phyloP scores from a whole-genome alignment of 2,113 vertebrate genomes.

The Varanus salvator region DNA sequence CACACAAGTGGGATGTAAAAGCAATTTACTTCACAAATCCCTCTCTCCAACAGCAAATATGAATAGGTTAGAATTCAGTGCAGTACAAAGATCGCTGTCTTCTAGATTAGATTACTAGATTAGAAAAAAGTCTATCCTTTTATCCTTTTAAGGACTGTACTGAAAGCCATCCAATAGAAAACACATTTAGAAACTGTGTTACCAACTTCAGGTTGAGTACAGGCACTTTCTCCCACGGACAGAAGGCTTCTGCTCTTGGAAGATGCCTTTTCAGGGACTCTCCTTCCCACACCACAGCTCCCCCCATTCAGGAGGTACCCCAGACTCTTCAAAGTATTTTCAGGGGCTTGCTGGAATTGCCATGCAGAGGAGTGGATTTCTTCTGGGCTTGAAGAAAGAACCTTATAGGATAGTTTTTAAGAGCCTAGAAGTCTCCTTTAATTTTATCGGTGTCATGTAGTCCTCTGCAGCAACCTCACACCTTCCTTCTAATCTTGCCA shows the following conservation, averaged over 20 bases:
- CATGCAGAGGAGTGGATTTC: neutral
- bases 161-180: neutral
- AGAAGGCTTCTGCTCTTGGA: no score
- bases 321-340: no score
- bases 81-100: neutral
- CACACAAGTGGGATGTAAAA: no score
- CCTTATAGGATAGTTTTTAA: neutral
- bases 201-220: no score
- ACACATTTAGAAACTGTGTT: neutral
- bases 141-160: neutral
- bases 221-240: no score
- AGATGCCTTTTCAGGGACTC: no score
- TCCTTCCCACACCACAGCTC: no score
- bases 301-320: no score
- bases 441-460: constrained; percentile 64
- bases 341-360: no score
- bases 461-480: constrained; percentile 55
- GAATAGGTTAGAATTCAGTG: neutral
- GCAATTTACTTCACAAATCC: neutral
- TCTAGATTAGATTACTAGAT: neutral
- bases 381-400: neutral
- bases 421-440: constrained; percentile 40
- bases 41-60: neutral
- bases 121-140: neutral
- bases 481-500: constrained; percentile 68